Evolutionary conservation across 1,140 invertebrate genomes (phyloP).

Genomic region (Anastrepha obliqua): DNA sequence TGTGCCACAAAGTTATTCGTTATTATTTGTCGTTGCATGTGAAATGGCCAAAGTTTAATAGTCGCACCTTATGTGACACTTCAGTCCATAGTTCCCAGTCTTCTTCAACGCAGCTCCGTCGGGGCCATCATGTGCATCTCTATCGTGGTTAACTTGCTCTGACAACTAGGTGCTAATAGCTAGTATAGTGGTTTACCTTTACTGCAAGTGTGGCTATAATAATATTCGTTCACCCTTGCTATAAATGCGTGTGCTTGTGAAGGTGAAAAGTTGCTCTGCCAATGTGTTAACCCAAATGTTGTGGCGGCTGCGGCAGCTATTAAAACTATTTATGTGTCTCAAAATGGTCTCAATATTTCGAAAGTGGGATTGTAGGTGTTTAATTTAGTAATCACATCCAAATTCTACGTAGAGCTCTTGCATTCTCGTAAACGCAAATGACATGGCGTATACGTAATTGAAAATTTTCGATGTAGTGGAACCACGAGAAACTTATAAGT

Average conservation of each 20-base stretch:
- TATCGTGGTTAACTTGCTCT: slow-evolving; percentile 11
- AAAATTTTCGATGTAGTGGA: background rate
- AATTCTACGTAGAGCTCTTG: too few relatives aligned
- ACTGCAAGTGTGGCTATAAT: slow-evolving; percentile 3
- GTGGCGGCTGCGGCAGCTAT: slow-evolving; percentile 27
- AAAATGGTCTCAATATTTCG: background rate
- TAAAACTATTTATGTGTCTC: slow-evolving; percentile 36
- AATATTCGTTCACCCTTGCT: background rate
- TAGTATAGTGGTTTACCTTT: slow-evolving; percentile 34
- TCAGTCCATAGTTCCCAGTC: background rate
- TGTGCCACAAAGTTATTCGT: background rate
- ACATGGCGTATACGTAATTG: slow-evolving; percentile 18
- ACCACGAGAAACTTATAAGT: too few relatives aligned
- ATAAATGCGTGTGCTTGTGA: background rate
- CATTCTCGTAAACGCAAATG: background rate
- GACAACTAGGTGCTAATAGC: slow-evolving; percentile 47
- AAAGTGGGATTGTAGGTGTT: background rate
- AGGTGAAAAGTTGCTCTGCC: slow-evolving; percentile 35
- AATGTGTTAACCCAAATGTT: slow-evolving; percentile 47
- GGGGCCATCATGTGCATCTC: background rate
- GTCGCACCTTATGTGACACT: slow-evolving; percentile 48
- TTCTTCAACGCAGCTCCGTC: background rate
- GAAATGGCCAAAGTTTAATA: slow-evolving; percentile 48
- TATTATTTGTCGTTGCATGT: slow-evolving; percentile 28
- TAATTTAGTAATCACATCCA: too few relatives aligned